phyloP scores from a whole-genome alignment of 2,888 invertebrate species.

The Tiliacea citrago region DNA sequence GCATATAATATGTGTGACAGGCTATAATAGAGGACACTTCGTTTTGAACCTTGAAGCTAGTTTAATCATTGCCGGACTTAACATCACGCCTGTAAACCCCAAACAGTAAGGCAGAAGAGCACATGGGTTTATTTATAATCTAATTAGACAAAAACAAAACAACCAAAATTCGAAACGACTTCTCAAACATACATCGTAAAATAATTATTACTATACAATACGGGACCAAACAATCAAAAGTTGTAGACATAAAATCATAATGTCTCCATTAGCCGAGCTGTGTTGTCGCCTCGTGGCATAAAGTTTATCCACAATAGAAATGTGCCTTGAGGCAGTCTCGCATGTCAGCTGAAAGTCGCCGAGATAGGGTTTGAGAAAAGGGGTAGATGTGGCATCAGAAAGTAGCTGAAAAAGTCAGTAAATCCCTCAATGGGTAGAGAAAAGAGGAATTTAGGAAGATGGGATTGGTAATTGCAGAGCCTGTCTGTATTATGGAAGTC shows the following conservation, averaged over 20 bases:
- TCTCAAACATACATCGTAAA: slow-evolving; percentile 60
- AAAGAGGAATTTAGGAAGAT: too few species aligned
- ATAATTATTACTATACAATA: slow-evolving; percentile 68
- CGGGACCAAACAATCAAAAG: slow-evolving; percentile 61
- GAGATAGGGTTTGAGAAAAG: neutral
- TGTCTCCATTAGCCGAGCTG: slow-evolving; percentile 62
- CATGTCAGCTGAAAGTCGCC: slow-evolving; percentile 64
- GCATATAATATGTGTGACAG: neutral
- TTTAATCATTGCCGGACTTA: neutral
- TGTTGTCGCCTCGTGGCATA: slow-evolving; percentile 69
- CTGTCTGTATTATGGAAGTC: too few species aligned
- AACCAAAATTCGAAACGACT: slow-evolving; percentile 52
- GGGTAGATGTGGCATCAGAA: slow-evolving; percentile 16
- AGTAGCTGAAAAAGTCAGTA: too few species aligned
- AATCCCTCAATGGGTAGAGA: too few species aligned
- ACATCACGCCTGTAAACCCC: neutral
- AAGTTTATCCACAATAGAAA: slow-evolving; percentile 72
- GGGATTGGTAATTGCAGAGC: too few species aligned
- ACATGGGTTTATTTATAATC: too few species aligned
- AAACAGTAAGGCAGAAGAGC: neutral
- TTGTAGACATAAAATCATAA: slow-evolving; percentile 63
- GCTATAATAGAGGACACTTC: neutral
- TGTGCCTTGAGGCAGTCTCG: slow-evolving; percentile 69
- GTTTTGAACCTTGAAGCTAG: neutral
- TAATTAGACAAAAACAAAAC: slow-evolving; percentile 48